Evolutionary conservation across 1,140 invertebrate genomes (phyloP).

Genomic region (Drosophila athabasca): DNA sequence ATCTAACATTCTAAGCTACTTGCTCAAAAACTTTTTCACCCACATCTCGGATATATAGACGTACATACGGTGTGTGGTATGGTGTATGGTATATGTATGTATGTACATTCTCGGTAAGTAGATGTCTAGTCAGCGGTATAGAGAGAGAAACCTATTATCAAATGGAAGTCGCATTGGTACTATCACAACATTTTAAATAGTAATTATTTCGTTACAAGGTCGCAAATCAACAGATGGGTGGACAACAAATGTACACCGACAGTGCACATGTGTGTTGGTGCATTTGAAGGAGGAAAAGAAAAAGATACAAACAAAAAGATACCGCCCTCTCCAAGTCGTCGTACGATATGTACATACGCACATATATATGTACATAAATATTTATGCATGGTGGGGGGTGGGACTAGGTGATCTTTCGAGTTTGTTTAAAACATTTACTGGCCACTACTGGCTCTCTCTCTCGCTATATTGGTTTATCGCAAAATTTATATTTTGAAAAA

Average conservation of each 20-base stretch:
- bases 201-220: slow-evolving; percentile 49
- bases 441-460: background rate
- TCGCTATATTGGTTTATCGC: no score
- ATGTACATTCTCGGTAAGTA: background rate
- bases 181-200: slow-evolving; percentile 14
- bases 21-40: background rate
- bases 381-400: background rate
- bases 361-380: slow-evolving; percentile 18
- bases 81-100: no score
- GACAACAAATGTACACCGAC: slow-evolving; percentile 2
- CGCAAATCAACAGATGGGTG: slow-evolving; percentile 64
- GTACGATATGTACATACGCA: slow-evolving; percentile 38
- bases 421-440: slow-evolving; percentile 10
- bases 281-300: slow-evolving; percentile 25
- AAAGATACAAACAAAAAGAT: slow-evolving; percentile 50
- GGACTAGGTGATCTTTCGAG: background rate
- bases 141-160: slow-evolving; percentile 11
- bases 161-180: slow-evolving; percentile 8
- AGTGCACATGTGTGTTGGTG: slow-evolving; percentile 11
- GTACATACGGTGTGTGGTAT: no score
- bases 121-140: slow-evolving; percentile 2
- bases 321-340: slow-evolving; percentile 4
- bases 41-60: slow-evolving; percentile 6
- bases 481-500: background rate
- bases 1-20: slow-evolving; percentile 9